Conservation (phyloP, 2,888 invertebrate species). For the Hedya salicella region DNA sequence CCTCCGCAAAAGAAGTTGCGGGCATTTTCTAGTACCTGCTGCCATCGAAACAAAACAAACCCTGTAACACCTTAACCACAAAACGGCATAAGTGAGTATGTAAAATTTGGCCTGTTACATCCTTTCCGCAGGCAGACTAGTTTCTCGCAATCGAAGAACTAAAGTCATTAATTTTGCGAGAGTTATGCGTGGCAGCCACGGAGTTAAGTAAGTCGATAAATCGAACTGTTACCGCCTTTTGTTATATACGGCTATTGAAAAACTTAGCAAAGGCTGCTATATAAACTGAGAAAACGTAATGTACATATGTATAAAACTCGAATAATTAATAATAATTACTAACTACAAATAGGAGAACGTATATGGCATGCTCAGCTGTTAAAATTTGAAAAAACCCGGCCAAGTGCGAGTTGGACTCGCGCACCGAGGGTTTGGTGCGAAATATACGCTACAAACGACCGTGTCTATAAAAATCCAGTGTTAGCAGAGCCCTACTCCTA, state of each 20-base stretch:
- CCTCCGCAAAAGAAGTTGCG: too few relatives aligned
- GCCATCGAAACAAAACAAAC: background rate
- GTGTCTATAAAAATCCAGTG: too few relatives aligned
- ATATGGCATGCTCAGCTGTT: too few relatives aligned
- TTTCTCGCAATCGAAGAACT: conserved; percentile 9
- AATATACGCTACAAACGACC: too few relatives aligned
- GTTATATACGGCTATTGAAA: conserved; percentile 4
- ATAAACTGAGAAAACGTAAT: background rate
- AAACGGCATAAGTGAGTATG: conserved; percentile 21
- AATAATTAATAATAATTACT: too few relatives aligned
- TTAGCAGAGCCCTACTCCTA: too few relatives aligned
- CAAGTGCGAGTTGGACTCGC: too few relatives aligned
- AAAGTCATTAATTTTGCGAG: conserved; percentile 32
- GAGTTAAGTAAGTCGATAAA: conserved; percentile 24
- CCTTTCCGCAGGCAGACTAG: background rate
- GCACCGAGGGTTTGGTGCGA: too few relatives aligned
- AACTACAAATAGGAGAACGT: too few relatives aligned
- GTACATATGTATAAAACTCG: too few relatives aligned
- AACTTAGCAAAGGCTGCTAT: background rate
- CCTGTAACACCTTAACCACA: background rate
- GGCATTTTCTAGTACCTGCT: too few relatives aligned
- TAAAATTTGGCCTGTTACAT: background rate
- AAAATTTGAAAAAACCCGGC: too few relatives aligned
- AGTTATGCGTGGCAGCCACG: conserved; percentile 25
- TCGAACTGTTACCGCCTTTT: conserved; percentile 9